Conservation (phyloP, 2,797 vertebrate genomes). For the Cyclura pinguis region DNA sequence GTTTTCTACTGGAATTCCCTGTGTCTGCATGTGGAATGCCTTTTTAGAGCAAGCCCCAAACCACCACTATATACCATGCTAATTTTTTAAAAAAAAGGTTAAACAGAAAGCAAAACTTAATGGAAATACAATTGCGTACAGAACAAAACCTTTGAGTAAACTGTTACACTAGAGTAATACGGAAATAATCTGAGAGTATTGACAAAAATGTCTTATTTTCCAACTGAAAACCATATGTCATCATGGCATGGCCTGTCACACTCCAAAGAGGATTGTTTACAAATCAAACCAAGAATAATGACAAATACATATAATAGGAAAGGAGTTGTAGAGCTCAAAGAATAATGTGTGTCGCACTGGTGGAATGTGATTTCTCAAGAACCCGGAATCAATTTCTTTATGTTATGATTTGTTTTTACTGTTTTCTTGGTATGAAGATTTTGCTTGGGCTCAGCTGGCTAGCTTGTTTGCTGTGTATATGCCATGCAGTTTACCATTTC, state of each 20-base stretch:
- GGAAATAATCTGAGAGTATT: slow-evolving; percentile 65
- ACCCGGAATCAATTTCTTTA: slow-evolving; percentile 44
- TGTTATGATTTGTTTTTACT: slow-evolving; percentile 31
- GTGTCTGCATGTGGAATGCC: slow-evolving; percentile 76
- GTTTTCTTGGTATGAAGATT: slow-evolving; percentile 63
- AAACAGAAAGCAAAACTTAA: slow-evolving; percentile 64
- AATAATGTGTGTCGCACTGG: slow-evolving; percentile 15
- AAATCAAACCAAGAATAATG: slow-evolving; percentile 48
- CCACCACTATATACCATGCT: slow-evolving; percentile 84
- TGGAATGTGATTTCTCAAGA: slow-evolving; percentile 34
- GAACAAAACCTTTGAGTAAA: slow-evolving; percentile 77
- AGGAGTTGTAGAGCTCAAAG: slow-evolving; percentile 44
- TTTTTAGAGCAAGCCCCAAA: slow-evolving; percentile 84
- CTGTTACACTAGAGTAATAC: slow-evolving; percentile 82
- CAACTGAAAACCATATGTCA: slow-evolving; percentile 77
- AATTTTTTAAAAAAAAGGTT: slow-evolving; percentile 67
- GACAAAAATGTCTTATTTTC: slow-evolving; percentile 81
- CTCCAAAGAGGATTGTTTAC: slow-evolving; percentile 65
- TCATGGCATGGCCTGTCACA: slow-evolving; percentile 64
- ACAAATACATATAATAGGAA: slow-evolving; percentile 46
- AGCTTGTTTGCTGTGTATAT: slow-evolving; percentile 77
- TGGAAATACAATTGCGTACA: slow-evolving; percentile 69
- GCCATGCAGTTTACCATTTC: slow-evolving; percentile 93
- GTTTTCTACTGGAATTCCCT: slow-evolving; percentile 77
- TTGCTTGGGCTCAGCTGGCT: slow-evolving; percentile 76